Base-by-base conservation (phyloP, 2,113 vertebrate genomes). In the Corythoichthys intestinalis region DNA sequence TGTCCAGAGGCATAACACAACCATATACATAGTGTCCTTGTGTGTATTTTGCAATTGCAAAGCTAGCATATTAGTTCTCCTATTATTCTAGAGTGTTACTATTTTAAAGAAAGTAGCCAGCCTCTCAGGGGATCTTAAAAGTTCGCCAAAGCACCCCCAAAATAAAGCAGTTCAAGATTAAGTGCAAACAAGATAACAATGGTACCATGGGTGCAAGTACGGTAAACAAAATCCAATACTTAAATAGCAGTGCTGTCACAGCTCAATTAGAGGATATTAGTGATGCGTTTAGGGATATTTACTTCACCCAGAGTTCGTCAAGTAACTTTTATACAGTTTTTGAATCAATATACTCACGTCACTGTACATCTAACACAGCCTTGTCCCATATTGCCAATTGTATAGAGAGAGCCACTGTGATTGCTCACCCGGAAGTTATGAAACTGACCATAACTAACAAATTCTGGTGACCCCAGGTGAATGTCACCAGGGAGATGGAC, bases 361-460 rank as follows among this genome's bases (percentile, higher is more conserved):
- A 34, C 66, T 66, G 20, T 37, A 41, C 48, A 57, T n/a, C 11
- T 5, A 54, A 7, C 41, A 53, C n/a, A 60, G 50, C 34, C 14
- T 46, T 44, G 39, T 48, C 6, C 47, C 58, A 12, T 34, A 48
- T 37, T 44, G 41, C 41, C 41, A 44, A 14, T 34, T 37, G 28
- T 62, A 63, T 48, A 75, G 65, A 60, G 78, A 35, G 53, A 79
- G 65, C 70, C 78, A 72, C 58, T 57, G 28, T 66, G 59, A 72
- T 8, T n/a, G 66, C 52, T 62, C 48, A 54, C 64, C 68, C 70
- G 74, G 35, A 65, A 67, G 67, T 78, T 78, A 80, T 79, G 68
- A 82, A 87, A 75, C 61, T 75, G 79, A 75, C 83, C 67, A 74
- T 64, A 80, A 75, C 77, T 76, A 82, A 85, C 80, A 66, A 85